Conservation (phyloP, 2,113 vertebrate species). For the Argyrosomus japonicus region DNA sequence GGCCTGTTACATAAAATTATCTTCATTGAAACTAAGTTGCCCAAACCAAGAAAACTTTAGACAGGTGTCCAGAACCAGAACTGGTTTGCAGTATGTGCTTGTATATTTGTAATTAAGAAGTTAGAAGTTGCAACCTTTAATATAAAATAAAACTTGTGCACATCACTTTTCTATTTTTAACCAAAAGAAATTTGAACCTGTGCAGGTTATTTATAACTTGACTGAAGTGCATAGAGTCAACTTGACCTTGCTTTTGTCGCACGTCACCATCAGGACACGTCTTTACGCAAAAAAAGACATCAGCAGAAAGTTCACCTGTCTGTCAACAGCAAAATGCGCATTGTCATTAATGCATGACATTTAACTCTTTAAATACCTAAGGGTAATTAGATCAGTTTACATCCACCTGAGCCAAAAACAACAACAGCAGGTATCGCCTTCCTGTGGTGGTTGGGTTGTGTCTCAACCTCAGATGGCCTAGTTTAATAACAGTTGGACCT, state of each 20-base stretch:
- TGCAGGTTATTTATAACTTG: not conserved
- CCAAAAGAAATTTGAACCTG: not conserved
- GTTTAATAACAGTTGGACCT: too few relatives aligned
- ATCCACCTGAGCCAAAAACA: not conserved
- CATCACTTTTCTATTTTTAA: not conserved
- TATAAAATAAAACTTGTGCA: not conserved
- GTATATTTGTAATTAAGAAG: not conserved
- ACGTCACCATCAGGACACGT: not conserved
- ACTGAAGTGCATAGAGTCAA: too few relatives aligned
- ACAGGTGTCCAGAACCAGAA: not conserved
- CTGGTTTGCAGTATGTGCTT: not conserved
- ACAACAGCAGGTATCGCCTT: not conserved
- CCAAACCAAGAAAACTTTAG: not conserved
- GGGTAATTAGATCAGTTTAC: not conserved
- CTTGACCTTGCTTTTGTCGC: not conserved
- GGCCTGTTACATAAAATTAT: not conserved
- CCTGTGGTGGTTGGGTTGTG: not conserved
- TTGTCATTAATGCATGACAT: not conserved
- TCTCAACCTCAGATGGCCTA: not conserved
- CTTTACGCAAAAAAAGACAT: not conserved
- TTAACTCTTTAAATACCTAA: not conserved
- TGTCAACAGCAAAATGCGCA: not conserved
- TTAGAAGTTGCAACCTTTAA: not conserved
- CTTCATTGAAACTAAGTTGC: not conserved
- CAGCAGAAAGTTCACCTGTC: not conserved